Base-by-base conservation (phyloP, 2,888 invertebrate genomes). In the Aleiodes leptofemur region DNA sequence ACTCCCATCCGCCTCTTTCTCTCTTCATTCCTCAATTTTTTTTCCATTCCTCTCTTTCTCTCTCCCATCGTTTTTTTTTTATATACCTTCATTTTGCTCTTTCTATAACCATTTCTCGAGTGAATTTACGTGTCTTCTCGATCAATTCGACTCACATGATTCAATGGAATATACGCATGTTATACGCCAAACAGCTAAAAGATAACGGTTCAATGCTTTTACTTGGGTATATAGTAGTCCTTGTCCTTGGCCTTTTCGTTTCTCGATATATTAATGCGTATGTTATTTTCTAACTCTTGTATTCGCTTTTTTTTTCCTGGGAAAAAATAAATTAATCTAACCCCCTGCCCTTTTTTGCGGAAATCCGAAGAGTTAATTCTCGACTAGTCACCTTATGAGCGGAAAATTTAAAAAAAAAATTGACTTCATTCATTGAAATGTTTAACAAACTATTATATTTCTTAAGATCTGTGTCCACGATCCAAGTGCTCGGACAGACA, bases 81-180 rank as follows among this genome's bases (percentile, higher is more conserved):
- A 38, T 38, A 38, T 7, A 38, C 38, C 38, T 38, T 38, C 3
- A 38, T 61, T 57, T 8, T 13, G n/a, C 57, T 57, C 29, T 57
- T 61, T 43, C 43, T 61, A 14, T 43, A 61, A 11, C 64, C 14
- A 64, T 43, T 43, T 64, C 14, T 43, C 64, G 48, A 64, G 48
- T 43, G 64, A 64, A 23, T 64, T 64, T 64, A 64, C 64, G 64
- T 64, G 48, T 64, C 64, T 64, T 64, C 48, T 64, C 64, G 9
- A 43, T 64, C 64, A 48, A 64, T 64, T 64, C 64, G 64, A 64
- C 64, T 64, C 64, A 64, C 43, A 64, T 64, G 59, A 59, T 59
- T 59, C 64, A 64, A 64, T 64, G 64, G 64, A 23, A 64, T 13
- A 64, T 43, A 64, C 43, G 16, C 48, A 64, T 48, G 64, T 64